A percentile compares a stretch with the other conserved stretches of the same genome.
phyloP scores from a whole-genome alignment of 2,113 vertebrate species.

The Zeus faber region DNA sequence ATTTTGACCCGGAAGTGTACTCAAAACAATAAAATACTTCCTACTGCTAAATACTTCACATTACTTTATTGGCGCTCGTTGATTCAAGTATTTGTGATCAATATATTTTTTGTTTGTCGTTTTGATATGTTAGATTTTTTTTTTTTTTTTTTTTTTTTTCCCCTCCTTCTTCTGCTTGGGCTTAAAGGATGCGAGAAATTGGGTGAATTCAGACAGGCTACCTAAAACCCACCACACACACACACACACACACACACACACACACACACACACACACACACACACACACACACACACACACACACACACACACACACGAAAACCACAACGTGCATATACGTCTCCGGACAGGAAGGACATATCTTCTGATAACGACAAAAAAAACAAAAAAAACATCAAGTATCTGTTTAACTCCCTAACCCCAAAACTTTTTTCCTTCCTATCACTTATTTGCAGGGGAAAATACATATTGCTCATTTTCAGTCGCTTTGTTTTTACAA shows the following conservation, averaged over 20 bases:
- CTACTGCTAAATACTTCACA: constrained; percentile 88
- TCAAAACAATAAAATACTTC: constrained; percentile 65
- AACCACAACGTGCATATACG: constrained; percentile 71
- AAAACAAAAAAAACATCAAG: too few relatives aligned
- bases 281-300: constrained; percentile 52
- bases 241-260: too few relatives aligned
- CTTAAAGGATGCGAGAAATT: constrained; percentile 69
- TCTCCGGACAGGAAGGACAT: constrained; percentile 68
- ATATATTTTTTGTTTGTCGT: constrained; percentile 72
- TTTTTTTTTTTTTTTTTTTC: too few relatives aligned
- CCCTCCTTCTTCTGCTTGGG: too few relatives aligned
- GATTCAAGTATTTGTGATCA: constrained; percentile 98
- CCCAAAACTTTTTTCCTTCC: constrained; percentile 45
- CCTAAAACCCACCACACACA: constrained; percentile 46
- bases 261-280: constrained; percentile 38
- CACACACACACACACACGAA: constrained; percentile 1
- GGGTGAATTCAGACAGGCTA: constrained; percentile 50
- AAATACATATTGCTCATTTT: constrained; percentile 73
- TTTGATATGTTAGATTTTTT: constrained; percentile 78
- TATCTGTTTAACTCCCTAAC: constrained; percentile 49
- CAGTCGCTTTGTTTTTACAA: constrained; percentile 35
- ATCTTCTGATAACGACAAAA: too few relatives aligned
- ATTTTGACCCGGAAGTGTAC: constrained; percentile 78
- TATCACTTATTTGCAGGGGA: constrained; percentile 62
- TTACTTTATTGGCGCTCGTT: constrained; percentile 90